Conservation (phyloP, 92 coral and sea anemone genomes). For the Diadumene lineata region DNA sequence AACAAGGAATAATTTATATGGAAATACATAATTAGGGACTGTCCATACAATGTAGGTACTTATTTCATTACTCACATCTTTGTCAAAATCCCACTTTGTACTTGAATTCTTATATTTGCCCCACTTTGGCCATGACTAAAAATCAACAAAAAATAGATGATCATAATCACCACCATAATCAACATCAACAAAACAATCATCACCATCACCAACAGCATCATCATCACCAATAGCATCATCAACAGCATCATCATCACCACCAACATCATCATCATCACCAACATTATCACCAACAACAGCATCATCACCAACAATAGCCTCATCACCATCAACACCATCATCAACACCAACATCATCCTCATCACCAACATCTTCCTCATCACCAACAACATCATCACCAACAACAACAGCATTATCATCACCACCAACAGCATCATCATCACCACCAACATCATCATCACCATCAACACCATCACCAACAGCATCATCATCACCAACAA, state of each 20-base stretch:
- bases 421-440: too few species aligned
- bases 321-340: too few species aligned
- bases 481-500: background rate
- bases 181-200: background rate
- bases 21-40: background rate
- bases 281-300: too few species aligned
- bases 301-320: too few species aligned
- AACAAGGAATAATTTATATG: too few species aligned
- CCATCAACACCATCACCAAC: background rate
- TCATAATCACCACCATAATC: background rate
- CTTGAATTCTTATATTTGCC: conserved; percentile 19
- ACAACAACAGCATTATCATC: too few species aligned
- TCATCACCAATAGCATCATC: background rate
- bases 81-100: conserved; percentile 47
- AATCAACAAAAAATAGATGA: background rate
- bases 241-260: background rate
- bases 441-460: too few species aligned
- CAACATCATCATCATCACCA: background rate
- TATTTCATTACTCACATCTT: conserved; percentile 47
- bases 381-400: too few species aligned
- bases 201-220: background rate
- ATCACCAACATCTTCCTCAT: too few species aligned
- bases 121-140: conserved; percentile 45
- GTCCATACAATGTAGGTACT: background rate
- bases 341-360: background rate